These are phyloP conservation scores for Falcaria lacertinaria DNA, from an alignment of 2,888 invertebrate species.

Conservation along the genomic window DNA sequence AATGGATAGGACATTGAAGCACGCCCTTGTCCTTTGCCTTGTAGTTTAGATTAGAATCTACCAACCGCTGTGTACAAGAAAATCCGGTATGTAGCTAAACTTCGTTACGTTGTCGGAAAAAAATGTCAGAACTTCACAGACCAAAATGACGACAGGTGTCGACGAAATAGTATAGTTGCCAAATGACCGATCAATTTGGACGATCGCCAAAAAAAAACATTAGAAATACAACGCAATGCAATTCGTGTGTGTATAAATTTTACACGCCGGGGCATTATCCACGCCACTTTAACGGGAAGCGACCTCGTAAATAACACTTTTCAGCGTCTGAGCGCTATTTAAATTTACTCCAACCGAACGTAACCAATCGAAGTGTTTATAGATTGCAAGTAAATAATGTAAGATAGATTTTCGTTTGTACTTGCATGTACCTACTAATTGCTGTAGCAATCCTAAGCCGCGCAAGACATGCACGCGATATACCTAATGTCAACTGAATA, in stretches of 20 bases:
- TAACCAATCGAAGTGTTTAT: slow-evolving; percentile 4
- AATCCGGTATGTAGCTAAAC: slow-evolving; percentile 2
- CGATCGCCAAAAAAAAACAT: slow-evolving; percentile 41
- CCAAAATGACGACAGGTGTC: slow-evolving; percentile 62
- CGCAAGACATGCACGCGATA: slow-evolving; percentile 65
- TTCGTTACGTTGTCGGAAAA: slow-evolving; percentile 5
- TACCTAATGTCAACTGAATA: slow-evolving; percentile 55
- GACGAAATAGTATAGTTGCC: slow-evolving; percentile 52
- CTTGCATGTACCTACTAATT: slow-evolving; percentile 21
- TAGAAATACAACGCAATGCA: slow-evolving; percentile 27
- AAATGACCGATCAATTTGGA: slow-evolving; percentile 65
- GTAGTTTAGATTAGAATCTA: slow-evolving; percentile 21
- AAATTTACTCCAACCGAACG: slow-evolving; percentile 12
- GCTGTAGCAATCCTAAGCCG: slow-evolving; percentile 38
- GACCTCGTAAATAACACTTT: slow-evolving; percentile 12
- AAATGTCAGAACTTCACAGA: slow-evolving; percentile 38
- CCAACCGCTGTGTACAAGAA: slow-evolving; percentile 3
- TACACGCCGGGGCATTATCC: slow-evolving; percentile 14
- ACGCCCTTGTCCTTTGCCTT: slow-evolving; percentile 46
- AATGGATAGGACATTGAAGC: slow-evolving; percentile 17
- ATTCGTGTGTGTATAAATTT: slow-evolving; percentile 23
- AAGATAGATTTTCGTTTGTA: slow-evolving; percentile 8
- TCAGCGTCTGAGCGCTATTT: slow-evolving; percentile 8
- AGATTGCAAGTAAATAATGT: not conserved
- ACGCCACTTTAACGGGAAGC: slow-evolving; percentile 8